Base-by-base conservation (phyloP, 1,140 invertebrate species). In the Notospermus geniculatus region DNA sequence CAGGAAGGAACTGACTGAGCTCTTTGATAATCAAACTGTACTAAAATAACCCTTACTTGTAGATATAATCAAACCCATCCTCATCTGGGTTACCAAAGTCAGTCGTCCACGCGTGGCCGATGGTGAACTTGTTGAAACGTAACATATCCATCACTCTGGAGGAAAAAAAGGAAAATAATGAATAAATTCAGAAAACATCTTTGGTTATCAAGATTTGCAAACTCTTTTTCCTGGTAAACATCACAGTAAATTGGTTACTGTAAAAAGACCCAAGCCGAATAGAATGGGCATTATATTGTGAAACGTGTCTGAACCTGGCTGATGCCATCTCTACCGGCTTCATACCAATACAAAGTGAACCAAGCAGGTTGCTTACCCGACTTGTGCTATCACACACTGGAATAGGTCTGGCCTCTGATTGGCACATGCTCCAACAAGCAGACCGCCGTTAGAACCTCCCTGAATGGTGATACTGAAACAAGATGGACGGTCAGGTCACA, bases 41-140 rank as follows among this genome's bases (percentile, higher is more conserved):
- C 39, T 2, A 7, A 27, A 30, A 25, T 13, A 41, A 54, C 22
- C 58, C 74, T 73, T 75, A 96, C 82, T 93, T 94, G 28, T 89
- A 85, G 11, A 98, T 79, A 82, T 91, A 91, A 22, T 92, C 84
- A 76, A 98, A 98, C 66, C 97, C 89, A 45, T 92, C 88, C 66
- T 94, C 88, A 66, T 96, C 93, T 1, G 94, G 88, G 80, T 88
- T 90, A 17, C 97, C 97, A 83, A 91, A 99, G 82, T 99, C 97
- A 0, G 93, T 92, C 32, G 88, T 88, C 97, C 97, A 99, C 29
- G 93, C 91, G 81, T 93, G 90, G 0, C 96, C 97, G 76, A 98
- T 95, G 0, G 96, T 99, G 77, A 98, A 99, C 82, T 97, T 97
- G 82, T 98, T 93, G 83, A 94, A 99, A 43, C 95, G 86, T 46